A percentile compares a stretch with the other conserved stretches of the same genome.
Conservation (phyloP, 2,888 invertebrate genomes). For the Perizoma affinitatum region DNA sequence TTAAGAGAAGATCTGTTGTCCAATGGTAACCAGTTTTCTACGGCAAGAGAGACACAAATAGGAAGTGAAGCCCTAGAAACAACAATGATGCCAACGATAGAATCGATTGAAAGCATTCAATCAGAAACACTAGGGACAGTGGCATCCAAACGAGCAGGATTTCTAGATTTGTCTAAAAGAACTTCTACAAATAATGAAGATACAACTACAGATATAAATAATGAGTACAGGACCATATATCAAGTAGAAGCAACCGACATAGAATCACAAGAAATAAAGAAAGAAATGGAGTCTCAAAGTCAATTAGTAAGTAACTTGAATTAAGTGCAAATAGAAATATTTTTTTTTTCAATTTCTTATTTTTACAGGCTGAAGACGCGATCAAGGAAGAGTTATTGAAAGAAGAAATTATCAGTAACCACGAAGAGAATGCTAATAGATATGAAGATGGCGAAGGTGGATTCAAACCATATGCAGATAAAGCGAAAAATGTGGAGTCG, state of each 20-base stretch:
- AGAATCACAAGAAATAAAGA: slow-evolving; percentile 43
- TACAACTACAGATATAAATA: slow-evolving; percentile 28
- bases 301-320: slow-evolving; percentile 59
- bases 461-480: slow-evolving; percentile 15
- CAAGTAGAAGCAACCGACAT: slow-evolving; percentile 44
- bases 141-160: slow-evolving; percentile 66
- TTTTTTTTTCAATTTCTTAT: slow-evolving; percentile 13
- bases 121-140: slow-evolving; percentile 46
- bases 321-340: slow-evolving; percentile 13
- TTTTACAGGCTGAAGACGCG: slow-evolving; percentile 69
- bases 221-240: slow-evolving; percentile 42
- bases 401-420: slow-evolving; percentile 58
- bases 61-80: slow-evolving; percentile 11
- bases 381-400: slow-evolving; percentile 67
- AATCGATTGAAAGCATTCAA: slow-evolving; percentile 18
- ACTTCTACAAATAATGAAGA: slow-evolving; percentile 30
- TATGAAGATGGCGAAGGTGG: slow-evolving; percentile 36
- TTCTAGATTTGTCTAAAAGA: slow-evolving; percentile 58
- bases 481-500: slow-evolving; percentile 7
- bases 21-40: slow-evolving; percentile 11
- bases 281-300: slow-evolving; percentile 54
- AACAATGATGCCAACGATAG: slow-evolving; percentile 17
- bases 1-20: slow-evolving; percentile 34
- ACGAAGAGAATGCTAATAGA: slow-evolving; percentile 49
- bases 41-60: slow-evolving; percentile 5